Conservation (phyloP, 2,113 vertebrate species). For the Anthoscopus minutus region DNA sequence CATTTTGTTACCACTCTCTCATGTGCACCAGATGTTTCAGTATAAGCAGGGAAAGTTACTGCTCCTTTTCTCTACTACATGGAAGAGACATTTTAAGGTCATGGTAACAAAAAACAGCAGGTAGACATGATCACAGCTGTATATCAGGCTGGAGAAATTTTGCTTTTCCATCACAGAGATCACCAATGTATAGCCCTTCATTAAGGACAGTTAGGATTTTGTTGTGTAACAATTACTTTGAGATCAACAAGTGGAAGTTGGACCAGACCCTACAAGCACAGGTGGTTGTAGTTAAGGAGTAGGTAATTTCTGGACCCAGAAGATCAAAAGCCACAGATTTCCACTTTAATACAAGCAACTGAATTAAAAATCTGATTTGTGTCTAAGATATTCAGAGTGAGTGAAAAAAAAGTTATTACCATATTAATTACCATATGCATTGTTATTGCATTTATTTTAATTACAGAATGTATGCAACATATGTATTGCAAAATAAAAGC, state of each 20-base stretch:
- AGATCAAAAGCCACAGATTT: not conserved
- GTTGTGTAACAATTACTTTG: not conserved
- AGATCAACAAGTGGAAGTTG: not conserved
- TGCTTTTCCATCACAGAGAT: not conserved
- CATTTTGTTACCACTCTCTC: not conserved
- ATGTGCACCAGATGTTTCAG: not conserved
- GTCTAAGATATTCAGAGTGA: not conserved
- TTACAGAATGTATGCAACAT: not conserved
- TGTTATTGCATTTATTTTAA: not conserved
- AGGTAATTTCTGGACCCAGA: not conserved
- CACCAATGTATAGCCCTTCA: not conserved
- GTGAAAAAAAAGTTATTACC: not conserved
- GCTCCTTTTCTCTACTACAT: not conserved
- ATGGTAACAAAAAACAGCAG: not conserved
- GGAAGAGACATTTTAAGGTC: not conserved
- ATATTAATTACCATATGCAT: not conserved
- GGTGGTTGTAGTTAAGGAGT: not conserved
- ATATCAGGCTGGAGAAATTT: not conserved
- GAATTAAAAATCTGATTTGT: not conserved
- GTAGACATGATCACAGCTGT: not conserved
- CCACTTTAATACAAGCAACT: not conserved
- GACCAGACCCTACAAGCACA: not conserved
- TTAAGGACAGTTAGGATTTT: not conserved
- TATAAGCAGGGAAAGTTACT: not conserved
- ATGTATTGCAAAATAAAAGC: not conserved